phyloP scores from a whole-genome alignment of 2,113 vertebrate genomes.

The Xenotilapia flavipinnis region DNA sequence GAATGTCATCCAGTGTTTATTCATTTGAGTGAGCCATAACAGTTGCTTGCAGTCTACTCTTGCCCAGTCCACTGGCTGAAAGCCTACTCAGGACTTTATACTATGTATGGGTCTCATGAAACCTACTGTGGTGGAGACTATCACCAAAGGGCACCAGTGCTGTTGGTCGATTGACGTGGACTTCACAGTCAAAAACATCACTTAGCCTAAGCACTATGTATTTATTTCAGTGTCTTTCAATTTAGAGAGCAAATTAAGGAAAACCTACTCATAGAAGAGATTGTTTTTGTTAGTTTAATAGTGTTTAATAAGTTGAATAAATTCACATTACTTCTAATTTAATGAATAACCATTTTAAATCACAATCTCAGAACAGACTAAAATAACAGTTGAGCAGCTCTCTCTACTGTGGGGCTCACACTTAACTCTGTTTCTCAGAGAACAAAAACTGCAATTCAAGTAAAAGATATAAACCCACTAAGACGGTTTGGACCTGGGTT shows the following conservation, averaged over 20 bases:
- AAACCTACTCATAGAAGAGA: neutral
- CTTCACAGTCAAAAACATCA: neutral
- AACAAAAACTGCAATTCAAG: neutral
- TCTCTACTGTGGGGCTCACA: neutral
- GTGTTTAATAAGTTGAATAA: neutral
- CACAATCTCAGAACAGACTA: neutral
- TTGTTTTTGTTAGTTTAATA: neutral
- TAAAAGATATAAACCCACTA: neutral
- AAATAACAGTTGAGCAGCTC: neutral
- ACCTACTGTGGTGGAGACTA: neutral
- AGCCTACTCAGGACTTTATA: neutral
- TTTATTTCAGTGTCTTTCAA: neutral
- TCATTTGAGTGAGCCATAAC: neutral
- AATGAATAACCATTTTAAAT: neutral
- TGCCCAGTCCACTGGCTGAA: neutral
- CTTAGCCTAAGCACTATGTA: neutral
- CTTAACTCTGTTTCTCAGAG: neutral
- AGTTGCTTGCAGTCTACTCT: neutral
- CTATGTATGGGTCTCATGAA: neutral
- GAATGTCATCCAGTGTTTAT: neutral
- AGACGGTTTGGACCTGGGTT: neutral
- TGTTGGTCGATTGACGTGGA: neutral
- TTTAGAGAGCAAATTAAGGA: neutral
- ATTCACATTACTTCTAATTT: neutral
- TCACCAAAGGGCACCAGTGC: neutral